These are phyloP conservation scores for Lacerta agilis DNA, from an alignment of 2,797 vertebrate species.

Conservation along the genomic window DNA sequence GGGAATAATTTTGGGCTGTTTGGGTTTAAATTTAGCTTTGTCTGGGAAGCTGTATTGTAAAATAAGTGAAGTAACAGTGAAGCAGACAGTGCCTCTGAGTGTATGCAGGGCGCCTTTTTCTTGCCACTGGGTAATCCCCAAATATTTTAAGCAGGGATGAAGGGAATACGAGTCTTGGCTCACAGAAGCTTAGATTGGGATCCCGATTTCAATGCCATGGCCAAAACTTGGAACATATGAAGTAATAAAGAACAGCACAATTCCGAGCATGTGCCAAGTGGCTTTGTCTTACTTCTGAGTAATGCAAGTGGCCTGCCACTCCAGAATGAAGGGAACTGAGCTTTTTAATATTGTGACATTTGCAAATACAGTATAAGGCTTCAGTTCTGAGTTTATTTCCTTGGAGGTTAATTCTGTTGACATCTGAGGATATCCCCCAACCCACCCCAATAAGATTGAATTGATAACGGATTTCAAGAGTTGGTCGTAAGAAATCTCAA, in stretches of 20 bases:
- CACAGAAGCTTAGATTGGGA: background rate
- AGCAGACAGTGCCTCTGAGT: too few species aligned
- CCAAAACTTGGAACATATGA: background rate
- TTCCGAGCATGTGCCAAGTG: background rate
- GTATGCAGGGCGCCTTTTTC: background rate
- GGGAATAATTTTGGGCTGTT: background rate
- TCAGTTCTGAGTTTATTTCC: background rate
- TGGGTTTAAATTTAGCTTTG: background rate
- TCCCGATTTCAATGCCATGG: background rate
- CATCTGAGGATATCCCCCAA: background rate
- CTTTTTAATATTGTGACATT: background rate
- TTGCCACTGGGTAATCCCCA: background rate
- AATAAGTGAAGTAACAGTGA: background rate
- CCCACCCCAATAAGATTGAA: background rate
- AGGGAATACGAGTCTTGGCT: background rate
- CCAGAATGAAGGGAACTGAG: background rate
- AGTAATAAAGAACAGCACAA: background rate
- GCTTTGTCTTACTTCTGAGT: background rate
- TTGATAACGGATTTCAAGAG: too few species aligned
- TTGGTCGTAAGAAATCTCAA: background rate
- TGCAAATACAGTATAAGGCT: background rate
- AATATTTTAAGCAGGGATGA: background rate
- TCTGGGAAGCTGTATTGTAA: background rate
- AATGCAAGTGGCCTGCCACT: background rate
- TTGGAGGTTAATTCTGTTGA: background rate